Evolutionary conservation across 2,888 invertebrate genomes (phyloP).

Genomic region (Protula sp.): DNA sequence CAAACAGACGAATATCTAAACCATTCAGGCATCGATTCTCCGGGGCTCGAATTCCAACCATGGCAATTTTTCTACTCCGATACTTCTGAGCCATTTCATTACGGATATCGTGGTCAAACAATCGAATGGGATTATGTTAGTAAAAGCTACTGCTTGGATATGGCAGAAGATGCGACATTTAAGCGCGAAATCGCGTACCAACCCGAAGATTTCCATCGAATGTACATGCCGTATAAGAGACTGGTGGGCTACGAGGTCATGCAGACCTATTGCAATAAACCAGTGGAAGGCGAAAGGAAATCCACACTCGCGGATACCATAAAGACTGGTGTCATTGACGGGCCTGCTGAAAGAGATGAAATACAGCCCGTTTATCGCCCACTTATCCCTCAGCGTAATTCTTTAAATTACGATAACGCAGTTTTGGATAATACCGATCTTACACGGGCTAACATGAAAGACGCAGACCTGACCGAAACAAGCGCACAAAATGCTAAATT

Average conservation of each 20-base stretch:
- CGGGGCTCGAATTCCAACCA: neutral
- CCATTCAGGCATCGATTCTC: neutral
- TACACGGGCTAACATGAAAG: neutral
- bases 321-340: neutral
- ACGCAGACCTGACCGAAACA: neutral
- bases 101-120: constrained; percentile 21
- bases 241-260: constrained; percentile 14
- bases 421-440: constrained; percentile 1
- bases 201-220: constrained; percentile 14
- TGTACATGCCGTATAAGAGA: constrained; percentile 14
- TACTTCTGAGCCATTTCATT: constrained; percentile 14
- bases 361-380: constrained; percentile 11
- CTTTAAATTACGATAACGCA: neutral
- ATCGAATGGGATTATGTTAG: constrained; percentile 21
- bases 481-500: neutral
- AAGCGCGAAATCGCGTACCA: constrained; percentile 5
- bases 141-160: constrained; percentile 8
- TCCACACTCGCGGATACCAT: neutral
- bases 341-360: constrained; percentile 2
- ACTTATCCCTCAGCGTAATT: neutral
- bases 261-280: neutral
- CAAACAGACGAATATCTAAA: neutral
- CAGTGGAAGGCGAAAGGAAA: neutral
- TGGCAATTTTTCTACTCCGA: constrained; percentile 12
- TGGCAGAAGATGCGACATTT: constrained; percentile 14